Percentiles rank a stretch among this genome's conserved stretches.
These are phyloP conservation scores for Gallinago solitaria DNA, from an alignment of 2,797 vertebrate species.

Conservation along the genomic window DNA sequence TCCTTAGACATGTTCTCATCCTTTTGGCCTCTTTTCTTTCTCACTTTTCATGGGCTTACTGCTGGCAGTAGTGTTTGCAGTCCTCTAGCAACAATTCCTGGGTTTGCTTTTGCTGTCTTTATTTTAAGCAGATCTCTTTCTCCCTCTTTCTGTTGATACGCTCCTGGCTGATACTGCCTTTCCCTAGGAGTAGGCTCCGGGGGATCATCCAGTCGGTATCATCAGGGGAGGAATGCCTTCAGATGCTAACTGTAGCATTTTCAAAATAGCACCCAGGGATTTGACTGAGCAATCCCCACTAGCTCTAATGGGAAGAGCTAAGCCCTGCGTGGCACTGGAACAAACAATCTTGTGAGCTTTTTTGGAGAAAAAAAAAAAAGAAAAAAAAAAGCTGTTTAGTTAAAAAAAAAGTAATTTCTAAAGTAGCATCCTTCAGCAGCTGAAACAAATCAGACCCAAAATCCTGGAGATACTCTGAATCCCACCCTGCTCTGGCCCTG, in stretches of 20 bases:
- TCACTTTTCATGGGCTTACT: neutral
- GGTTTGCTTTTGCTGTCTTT: neutral
- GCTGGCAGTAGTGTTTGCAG: neutral
- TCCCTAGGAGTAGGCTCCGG: neutral
- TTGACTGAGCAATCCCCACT: neutral
- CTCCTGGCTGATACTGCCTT: neutral
- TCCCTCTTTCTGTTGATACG: fast-evolving
- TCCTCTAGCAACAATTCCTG: neutral
- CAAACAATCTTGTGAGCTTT: neutral
- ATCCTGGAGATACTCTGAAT: neutral
- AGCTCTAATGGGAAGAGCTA: neutral
- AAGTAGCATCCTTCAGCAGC: neutral
- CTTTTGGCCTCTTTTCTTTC: neutral
- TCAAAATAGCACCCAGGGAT: neutral
- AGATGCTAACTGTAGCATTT: neutral
- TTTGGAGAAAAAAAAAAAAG: neutral
- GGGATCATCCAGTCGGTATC: neutral
- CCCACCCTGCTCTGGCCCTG: neutral
- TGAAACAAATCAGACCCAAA: neutral
- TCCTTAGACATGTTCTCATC: neutral
- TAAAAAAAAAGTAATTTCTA: neutral
- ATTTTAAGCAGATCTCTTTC: neutral
- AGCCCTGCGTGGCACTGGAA: neutral
- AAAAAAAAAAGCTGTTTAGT: neutral
- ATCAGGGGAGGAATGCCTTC: neutral